Conservation (phyloP, 1,140 invertebrate species). For the Caenorhabditis elegans region DNA sequence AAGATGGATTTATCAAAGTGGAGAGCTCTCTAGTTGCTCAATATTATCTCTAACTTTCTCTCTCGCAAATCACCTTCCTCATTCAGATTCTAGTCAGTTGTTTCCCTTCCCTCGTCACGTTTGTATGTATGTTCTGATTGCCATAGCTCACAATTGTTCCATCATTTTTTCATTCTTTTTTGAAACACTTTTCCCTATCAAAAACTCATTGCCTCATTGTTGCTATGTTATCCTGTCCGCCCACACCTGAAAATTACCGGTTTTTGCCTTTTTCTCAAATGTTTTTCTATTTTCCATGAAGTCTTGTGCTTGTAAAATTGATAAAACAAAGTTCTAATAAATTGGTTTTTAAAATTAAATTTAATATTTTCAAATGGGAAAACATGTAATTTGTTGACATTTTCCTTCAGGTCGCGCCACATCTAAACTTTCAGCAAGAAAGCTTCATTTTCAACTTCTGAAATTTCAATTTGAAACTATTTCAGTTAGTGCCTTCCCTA, state of each 20-base stretch:
- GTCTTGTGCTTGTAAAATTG: too few relatives aligned
- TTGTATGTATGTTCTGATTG: constrained; percentile 26
- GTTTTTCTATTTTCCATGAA: too few relatives aligned
- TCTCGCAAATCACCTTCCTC: neutral
- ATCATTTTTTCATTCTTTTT: neutral
- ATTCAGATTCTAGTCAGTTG: neutral
- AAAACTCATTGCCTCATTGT: neutral
- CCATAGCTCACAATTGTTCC: neutral
- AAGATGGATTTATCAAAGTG: constrained; percentile 63
- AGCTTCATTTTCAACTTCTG: too few relatives aligned
- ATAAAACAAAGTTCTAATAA: too few relatives aligned
- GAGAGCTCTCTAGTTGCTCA: constrained; percentile 37
- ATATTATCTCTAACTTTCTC: neutral
- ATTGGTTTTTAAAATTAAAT: too few relatives aligned
- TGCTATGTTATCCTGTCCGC: neutral
- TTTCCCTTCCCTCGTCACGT: neutral
- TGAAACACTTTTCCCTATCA: neutral
- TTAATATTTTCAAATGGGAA: too few relatives aligned
- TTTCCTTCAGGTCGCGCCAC: too few relatives aligned
- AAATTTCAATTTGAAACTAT: too few relatives aligned
- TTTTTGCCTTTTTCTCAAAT: neutral
- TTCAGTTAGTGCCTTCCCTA: too few relatives aligned
- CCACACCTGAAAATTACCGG: constrained; percentile 11
- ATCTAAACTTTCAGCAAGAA: too few relatives aligned
- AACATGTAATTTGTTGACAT: too few relatives aligned